A percentile compares a stretch with the other conserved stretches of the same genome.
These are phyloP conservation scores for Orestias chungarensis DNA, from an alignment of 2,797 vertebrate species.

Conservation along the genomic window DNA sequence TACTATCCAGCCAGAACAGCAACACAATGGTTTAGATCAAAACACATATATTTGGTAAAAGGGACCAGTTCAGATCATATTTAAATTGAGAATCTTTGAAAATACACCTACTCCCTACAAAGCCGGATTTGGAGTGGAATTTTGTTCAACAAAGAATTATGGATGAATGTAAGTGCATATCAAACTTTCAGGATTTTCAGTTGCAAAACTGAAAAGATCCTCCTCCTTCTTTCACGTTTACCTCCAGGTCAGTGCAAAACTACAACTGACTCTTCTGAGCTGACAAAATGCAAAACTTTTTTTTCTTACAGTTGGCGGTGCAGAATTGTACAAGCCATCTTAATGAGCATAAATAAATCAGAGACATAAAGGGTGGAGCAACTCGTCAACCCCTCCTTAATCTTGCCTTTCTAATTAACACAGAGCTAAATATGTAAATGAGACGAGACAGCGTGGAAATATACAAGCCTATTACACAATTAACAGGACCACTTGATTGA, in stretches of 20 bases:
- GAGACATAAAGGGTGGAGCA: constrained; percentile 56
- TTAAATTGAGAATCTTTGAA: not conserved
- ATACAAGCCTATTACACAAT: constrained; percentile 76
- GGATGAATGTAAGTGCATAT: not conserved
- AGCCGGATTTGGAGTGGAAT: not conserved
- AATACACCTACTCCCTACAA: too few species aligned
- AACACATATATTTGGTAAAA: not conserved
- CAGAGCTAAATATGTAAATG: constrained; percentile 72
- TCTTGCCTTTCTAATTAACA: constrained; percentile 70
- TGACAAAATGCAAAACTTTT: constrained; percentile 31
- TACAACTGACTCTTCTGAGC: constrained; percentile 19
- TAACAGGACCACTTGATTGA: constrained; percentile 76
- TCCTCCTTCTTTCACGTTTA: constrained; percentile 12
- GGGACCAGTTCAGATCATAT: not conserved
- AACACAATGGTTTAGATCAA: not conserved
- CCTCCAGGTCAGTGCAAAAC: constrained; percentile 12
- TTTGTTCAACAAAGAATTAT: not conserved
- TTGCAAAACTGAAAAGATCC: not conserved
- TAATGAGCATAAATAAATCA: constrained; percentile 70
- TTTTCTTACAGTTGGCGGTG: constrained; percentile 35
- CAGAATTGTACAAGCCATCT: constrained; percentile 41
- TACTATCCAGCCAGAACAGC: too few species aligned
- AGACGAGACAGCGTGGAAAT: constrained; percentile 73
- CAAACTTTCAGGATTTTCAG: not conserved
- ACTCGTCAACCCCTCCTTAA: constrained; percentile 41